Percentiles rank a stretch among this genome's conserved stretches.
phyloP scores from a whole-genome alignment of 2,888 invertebrate species.

The Cantharis flavilabris region DNA sequence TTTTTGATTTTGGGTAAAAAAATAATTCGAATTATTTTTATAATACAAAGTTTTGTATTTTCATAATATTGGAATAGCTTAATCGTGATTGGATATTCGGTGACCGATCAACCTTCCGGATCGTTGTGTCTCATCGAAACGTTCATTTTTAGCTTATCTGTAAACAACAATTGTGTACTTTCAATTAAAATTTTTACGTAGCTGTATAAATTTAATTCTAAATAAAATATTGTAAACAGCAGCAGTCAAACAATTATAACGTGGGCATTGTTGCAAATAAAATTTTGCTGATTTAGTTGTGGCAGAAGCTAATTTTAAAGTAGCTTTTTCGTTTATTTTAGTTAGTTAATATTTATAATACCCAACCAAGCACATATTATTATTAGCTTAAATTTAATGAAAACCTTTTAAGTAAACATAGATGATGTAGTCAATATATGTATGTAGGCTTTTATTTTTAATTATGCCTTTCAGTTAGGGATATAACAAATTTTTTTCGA shows the following conservation, averaged over 20 bases:
- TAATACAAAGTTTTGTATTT: background rate
- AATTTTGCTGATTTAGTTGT: background rate
- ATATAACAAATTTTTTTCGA: too few species aligned
- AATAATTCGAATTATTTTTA: background rate
- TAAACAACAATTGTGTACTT: background rate
- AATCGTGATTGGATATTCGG: slow-evolving; percentile 10
- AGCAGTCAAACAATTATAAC: background rate
- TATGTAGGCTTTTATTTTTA: background rate
- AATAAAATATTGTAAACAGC: background rate
- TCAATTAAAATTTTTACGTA: background rate
- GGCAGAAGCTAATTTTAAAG: background rate
- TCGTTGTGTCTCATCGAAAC: background rate
- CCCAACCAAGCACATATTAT: background rate
- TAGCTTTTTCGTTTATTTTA: background rate
- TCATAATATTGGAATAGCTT: background rate
- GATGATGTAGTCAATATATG: too few species aligned
- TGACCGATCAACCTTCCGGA: slow-evolving; percentile 8
- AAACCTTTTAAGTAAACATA: background rate
- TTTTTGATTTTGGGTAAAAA: background rate
- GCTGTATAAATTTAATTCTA: background rate
- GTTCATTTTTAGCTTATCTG: background rate
- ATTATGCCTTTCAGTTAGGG: too few species aligned
- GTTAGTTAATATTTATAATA: background rate
- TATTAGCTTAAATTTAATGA: background rate
- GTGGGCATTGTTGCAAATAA: background rate